A percentile compares a stretch with the other conserved stretches of the same genome.
Evolutionary conservation across 2,113 vertebrate species (phyloP).

Genomic region (Crotalus horridus): DNA sequence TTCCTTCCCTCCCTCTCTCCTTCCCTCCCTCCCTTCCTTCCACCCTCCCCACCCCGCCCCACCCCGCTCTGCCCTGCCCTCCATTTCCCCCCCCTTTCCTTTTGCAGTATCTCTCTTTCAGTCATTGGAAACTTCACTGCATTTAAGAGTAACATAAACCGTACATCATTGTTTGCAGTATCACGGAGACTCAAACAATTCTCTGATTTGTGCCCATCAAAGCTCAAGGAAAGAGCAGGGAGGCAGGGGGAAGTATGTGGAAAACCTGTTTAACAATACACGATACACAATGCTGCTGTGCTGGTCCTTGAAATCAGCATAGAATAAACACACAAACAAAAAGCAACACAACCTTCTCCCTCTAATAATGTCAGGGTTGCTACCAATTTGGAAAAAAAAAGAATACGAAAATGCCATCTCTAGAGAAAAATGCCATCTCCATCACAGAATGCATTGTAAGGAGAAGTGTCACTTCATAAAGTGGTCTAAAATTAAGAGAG

Average conservation of each 20-base stretch:
- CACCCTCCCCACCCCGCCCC: no score
- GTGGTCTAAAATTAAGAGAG: constrained; percentile 4
- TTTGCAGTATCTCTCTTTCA: background rate
- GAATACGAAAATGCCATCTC: no score
- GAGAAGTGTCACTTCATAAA: constrained; percentile 4
- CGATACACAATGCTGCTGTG: background rate
- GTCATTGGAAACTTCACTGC: background rate
- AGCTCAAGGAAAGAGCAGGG: no score
- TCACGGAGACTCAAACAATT: background rate
- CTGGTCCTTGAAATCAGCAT: constrained; percentile 1
- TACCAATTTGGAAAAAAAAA: background rate
- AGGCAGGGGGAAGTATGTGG: background rate
- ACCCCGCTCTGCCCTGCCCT: background rate
- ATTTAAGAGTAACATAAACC: background rate
- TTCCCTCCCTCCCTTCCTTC: no score
- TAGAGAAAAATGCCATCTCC: background rate
- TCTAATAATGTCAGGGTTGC: background rate
- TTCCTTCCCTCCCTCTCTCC: rapidly evolving
- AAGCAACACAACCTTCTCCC: background rate
- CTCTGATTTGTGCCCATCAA: background rate
- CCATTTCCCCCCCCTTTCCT: background rate
- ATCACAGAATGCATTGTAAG: background rate
- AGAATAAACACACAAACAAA: constrained; percentile 1
- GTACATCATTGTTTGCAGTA: background rate
- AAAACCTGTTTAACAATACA: background rate